Evolutionary conservation across 2,888 invertebrate genomes (phyloP).

Genomic region (Nomada flava): DNA sequence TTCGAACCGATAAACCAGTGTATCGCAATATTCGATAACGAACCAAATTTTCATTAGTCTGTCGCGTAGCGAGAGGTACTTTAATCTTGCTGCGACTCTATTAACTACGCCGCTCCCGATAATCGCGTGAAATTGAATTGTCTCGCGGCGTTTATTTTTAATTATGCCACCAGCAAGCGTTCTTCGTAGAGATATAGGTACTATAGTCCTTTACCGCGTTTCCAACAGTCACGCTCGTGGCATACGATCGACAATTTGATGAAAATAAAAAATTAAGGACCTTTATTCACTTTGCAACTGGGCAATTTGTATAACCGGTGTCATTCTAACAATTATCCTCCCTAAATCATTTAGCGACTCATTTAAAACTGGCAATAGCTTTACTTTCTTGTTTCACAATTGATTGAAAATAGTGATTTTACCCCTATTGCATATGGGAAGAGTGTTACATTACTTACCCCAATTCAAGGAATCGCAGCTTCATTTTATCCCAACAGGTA

Average conservation of each 20-base stretch:
- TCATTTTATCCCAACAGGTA: too few species aligned
- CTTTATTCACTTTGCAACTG: too few species aligned
- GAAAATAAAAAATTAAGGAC: background rate
- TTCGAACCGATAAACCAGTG: slow-evolving; percentile 30
- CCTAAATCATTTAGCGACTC: too few species aligned
- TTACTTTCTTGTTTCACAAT: too few species aligned
- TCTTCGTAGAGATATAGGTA: background rate
- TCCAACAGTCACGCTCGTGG: background rate
- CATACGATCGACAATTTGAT: background rate
- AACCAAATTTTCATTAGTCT: slow-evolving; percentile 50
- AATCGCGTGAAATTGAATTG: slow-evolving; percentile 53
- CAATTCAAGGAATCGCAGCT: too few species aligned
- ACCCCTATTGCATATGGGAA: too few species aligned
- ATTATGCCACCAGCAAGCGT: slow-evolving; percentile 2
- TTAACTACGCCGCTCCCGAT: slow-evolving; percentile 52
- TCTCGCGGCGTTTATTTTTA: slow-evolving; percentile 42
- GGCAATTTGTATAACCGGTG: too few species aligned
- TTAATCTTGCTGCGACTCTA: slow-evolving; percentile 50
- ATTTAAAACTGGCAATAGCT: too few species aligned
- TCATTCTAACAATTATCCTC: too few species aligned
- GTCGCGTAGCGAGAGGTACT: slow-evolving; percentile 37
- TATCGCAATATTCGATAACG: slow-evolving; percentile 51
- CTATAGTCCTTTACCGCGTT: background rate
- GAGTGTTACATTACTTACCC: too few species aligned
- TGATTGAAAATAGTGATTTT: too few species aligned